Evolutionary conservation across 2,113 vertebrate genomes (phyloP).

Genomic region (Elachura formosa): DNA sequence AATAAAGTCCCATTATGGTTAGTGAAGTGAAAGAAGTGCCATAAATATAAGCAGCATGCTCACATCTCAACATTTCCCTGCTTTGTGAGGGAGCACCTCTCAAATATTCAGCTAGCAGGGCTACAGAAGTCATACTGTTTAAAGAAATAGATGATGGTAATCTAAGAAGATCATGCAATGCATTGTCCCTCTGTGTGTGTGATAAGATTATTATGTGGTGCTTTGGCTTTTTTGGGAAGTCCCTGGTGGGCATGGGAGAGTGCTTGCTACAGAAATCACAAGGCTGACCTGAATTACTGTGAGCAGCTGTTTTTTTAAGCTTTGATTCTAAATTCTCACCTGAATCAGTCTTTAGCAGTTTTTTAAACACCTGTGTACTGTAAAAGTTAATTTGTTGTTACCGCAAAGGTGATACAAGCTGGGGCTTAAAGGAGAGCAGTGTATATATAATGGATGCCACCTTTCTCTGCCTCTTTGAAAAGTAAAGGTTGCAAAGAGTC

Average conservation of each 20-base stretch:
- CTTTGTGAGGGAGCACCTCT: background rate
- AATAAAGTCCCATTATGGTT: background rate
- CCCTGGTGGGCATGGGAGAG: background rate
- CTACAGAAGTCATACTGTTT: background rate
- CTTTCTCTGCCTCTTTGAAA: background rate
- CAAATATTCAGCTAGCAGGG: background rate
- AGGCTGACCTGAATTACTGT: background rate
- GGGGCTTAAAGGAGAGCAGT: background rate
- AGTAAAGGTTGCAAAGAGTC: background rate
- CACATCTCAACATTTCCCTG: background rate
- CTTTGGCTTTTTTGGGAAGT: background rate
- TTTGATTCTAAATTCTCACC: background rate
- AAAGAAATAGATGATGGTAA: background rate
- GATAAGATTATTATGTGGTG: background rate
- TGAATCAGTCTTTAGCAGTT: background rate
- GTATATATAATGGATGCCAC: background rate
- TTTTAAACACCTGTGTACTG: background rate
- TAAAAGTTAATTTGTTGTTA: background rate
- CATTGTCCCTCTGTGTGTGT: background rate
- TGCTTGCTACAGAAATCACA: background rate
- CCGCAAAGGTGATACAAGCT: background rate
- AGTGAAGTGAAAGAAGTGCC: background rate
- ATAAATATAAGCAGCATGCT: background rate
- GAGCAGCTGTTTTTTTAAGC: background rate
- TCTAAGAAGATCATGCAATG: background rate